Evolutionary conservation across 2,113 vertebrate species (phyloP).

Genomic region (Piaya cayana): DNA sequence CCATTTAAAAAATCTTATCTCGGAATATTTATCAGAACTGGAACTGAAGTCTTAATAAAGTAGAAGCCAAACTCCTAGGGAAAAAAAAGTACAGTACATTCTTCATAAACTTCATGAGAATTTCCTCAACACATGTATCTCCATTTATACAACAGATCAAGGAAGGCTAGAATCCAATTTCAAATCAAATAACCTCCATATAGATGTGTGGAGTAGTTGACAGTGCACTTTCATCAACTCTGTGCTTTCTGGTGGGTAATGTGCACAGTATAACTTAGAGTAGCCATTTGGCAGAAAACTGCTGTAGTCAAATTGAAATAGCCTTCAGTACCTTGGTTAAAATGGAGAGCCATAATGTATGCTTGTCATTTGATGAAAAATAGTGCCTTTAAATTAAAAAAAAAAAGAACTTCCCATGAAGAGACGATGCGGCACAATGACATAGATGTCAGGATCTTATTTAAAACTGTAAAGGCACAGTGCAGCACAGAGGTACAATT

Average conservation of each 20-base stretch:
- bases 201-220: constrained; percentile 72
- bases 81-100: not conserved
- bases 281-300: constrained; percentile 78
- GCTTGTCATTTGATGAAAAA: constrained; percentile 70
- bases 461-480: constrained; percentile 64
- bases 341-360: constrained; percentile 72
- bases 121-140: constrained; percentile 71
- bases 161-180: constrained; percentile 81
- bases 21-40: constrained; percentile 72
- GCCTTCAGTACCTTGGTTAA: constrained; percentile 74
- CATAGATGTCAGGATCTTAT: constrained; percentile 67
- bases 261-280: constrained; percentile 70
- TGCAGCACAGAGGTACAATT: constrained; percentile 26
- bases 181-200: constrained; percentile 82
- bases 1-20: constrained; percentile 1
- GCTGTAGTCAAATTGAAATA: constrained; percentile 80
- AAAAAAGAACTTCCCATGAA: constrained; percentile 45
- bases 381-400: constrained; percentile 68
- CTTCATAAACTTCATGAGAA: constrained; percentile 71
- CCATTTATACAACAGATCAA: constrained; percentile 79
- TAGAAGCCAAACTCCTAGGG: constrained; percentile 30
- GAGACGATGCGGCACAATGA: constrained; percentile 18
- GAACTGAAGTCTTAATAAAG: constrained; percentile 31
- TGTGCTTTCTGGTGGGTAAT: constrained; percentile 79
- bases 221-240: constrained; percentile 73